Conservation (phyloP, 2,797 vertebrate genomes). For the Aulostomus chinensis region DNA sequence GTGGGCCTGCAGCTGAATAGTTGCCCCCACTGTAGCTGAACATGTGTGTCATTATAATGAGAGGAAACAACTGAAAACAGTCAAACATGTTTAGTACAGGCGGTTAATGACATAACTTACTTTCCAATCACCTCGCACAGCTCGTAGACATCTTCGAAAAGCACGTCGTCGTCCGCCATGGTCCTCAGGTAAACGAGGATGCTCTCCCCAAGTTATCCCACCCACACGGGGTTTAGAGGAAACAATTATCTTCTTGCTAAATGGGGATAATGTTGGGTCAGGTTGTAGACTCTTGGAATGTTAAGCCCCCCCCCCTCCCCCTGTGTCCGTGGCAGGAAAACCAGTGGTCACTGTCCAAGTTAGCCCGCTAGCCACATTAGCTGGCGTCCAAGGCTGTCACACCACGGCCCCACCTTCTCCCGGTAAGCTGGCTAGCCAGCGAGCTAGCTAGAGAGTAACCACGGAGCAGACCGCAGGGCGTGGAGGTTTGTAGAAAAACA, state of each 20-base stretch:
- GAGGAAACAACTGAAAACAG: not conserved
- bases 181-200: slow-evolving; percentile 74
- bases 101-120: slow-evolving; percentile 81
- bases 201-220: slow-evolving; percentile 70
- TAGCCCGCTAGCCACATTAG: slow-evolving; percentile 73
- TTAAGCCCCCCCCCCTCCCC: not conserved
- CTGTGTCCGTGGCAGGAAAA: slow-evolving; percentile 23
- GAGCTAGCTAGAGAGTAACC: slow-evolving; percentile 47
- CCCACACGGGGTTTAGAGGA: slow-evolving; percentile 40
- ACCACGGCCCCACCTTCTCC: slow-evolving; percentile 82
- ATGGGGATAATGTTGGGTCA: not conserved
- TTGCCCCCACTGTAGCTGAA: not conserved
- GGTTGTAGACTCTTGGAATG: not conserved
- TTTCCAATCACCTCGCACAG: slow-evolving; percentile 99
- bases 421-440: slow-evolving; percentile 50
- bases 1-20: too few relatives aligned
- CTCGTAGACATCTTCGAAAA: slow-evolving; percentile 99
- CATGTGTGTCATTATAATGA: not conserved
- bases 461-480: slow-evolving; percentile 57
- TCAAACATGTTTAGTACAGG: not conserved
- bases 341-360: slow-evolving; percentile 30
- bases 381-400: slow-evolving; percentile 53
- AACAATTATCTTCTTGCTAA: slow-evolving; percentile 13
- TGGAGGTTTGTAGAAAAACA: slow-evolving; percentile 57
- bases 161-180: slow-evolving; percentile 99